Evolutionary conservation across 2,113 vertebrate genomes (phyloP), one percentile per base, ranked within the genome.

Genomic region (Tympanuchus pallidicinctus): DNA sequence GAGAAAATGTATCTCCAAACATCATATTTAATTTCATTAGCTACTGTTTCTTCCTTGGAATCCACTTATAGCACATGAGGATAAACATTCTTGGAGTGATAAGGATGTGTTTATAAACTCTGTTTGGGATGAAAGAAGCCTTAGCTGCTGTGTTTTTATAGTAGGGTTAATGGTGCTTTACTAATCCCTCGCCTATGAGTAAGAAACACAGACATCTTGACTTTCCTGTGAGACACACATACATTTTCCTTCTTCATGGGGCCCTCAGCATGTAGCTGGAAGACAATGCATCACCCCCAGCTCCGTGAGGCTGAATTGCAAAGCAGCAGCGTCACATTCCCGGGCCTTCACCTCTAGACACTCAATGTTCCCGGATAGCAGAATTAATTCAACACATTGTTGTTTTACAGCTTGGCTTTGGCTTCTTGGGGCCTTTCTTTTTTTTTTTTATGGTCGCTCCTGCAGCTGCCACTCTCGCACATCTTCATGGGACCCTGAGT

Each of bases 21-120:
- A 94, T 95, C 82, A 89, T 94, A 93, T 94, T 97, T 96, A 95
- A 97, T 97, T 97, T 96, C 92, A 94, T 97, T 97, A 97, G 96
- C 97, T 98, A 95, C 96, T 96, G 95, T 96, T 97, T 90, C 93
- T 95, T 96, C 95, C 91, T 94, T 40, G 86, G 96, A 97, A 97
- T 94, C 95, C 66, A 5, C 92, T 97, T 97, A 90, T 91, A 96
- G 92, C 93, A 94, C 95, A 92, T 77, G 92, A 96, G 95, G 95
- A 97, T 96, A 97, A 97, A 97, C 95, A 96, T 95, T 97, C 93
- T 95, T 93, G 0, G 5, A 95, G 95, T 94, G 97, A 97, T 97
- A 97, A 97, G 89, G 71, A 52, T 74, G 50, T 97, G 96, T 98
- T 97, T 98, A 97, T 97, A 97, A 97, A 96, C 93, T 96, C 89